Conservation (phyloP, 2,113 vertebrate species). For the Tetrao urogallus region DNA sequence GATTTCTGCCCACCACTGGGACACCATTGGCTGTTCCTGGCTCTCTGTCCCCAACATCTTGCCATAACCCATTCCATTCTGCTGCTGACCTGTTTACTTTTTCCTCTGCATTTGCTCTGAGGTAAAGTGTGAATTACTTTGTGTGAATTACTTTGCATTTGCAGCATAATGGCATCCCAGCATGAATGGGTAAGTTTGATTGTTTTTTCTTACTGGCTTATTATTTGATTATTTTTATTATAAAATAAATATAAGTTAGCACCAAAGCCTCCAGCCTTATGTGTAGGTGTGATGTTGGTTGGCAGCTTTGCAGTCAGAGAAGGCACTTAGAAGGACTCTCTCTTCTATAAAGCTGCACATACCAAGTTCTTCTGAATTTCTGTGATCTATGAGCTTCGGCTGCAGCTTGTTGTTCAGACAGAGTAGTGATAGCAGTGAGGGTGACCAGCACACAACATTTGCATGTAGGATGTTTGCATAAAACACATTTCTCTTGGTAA, state of each 20-base stretch:
- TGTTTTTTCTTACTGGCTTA: neutral
- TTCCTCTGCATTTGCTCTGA: neutral
- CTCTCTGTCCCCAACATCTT: neutral
- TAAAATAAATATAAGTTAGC: neutral
- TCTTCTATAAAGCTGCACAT: neutral
- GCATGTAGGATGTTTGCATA: fast-evolving
- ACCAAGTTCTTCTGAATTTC: neutral
- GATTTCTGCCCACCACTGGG: neutral
- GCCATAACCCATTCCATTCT: fast-evolving
- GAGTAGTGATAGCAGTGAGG: neutral
- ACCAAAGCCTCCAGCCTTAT: neutral
- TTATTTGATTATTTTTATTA: neutral
- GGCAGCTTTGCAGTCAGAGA: neutral
- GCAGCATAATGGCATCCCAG: neutral
- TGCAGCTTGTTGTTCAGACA: neutral
- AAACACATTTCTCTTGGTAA: neutral
- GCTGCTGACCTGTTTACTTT: neutral
- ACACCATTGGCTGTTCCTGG: fast-evolving
- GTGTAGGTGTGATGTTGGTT: neutral
- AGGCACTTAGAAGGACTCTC: neutral
- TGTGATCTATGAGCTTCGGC: neutral
- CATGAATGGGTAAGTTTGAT: neutral
- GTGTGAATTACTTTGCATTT: neutral
- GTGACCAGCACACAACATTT: neutral
- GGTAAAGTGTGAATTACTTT: too few species aligned